Base-by-base conservation (phyloP, 2,797 vertebrate species). In the Oreochromis grahami region DNA sequence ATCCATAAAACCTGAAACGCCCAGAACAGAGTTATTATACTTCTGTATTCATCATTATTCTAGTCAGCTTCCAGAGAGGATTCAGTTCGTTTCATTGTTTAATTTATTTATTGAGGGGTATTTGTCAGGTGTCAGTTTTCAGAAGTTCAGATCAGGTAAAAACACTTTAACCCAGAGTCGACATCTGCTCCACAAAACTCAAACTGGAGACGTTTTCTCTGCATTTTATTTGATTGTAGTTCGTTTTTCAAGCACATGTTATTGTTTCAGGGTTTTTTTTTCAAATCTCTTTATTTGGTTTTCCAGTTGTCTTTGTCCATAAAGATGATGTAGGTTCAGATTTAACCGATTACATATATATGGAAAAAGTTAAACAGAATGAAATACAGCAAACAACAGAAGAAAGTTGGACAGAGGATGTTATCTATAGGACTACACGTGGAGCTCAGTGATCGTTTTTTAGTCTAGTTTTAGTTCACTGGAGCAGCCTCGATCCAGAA, bases 371-470 rank as follows among this genome's bases (percentile, higher is more conserved):
- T 58, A 19, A 0, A 58, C 56, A 19, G 56, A 0, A 34, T 58
- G 8, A 58, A 58, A 58, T 32, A 0, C 0, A 19, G 32, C 2
- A 32, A 32, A 32, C 29, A 32, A 32, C 29, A 32, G 6, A 32
- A 32, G 6, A 32, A 32, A 32, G 29, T 32, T 32, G 29, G 29
- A 32, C 29, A 7, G 29, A 32, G 29, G 29, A 32, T 32, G 6
- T 32, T 45, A 45, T 45, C 14, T 45, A 2, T 0, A 58, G 8
- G 56, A 58, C 56, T 19, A 58, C 56, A 34, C 1, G 3, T 58
- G 8, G 29, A 32, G 26, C 26, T 58, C 26, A 0, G 24, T 0
- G 13, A 15, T 15, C 4, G 1, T 29, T 58, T 26, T 3, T 0
- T 11, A 45, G 41, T 3, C 9, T 48, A 12, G 14, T 19, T 72